Conservation (phyloP, 2,888 invertebrate species). For the Augiades crinisus region DNA sequence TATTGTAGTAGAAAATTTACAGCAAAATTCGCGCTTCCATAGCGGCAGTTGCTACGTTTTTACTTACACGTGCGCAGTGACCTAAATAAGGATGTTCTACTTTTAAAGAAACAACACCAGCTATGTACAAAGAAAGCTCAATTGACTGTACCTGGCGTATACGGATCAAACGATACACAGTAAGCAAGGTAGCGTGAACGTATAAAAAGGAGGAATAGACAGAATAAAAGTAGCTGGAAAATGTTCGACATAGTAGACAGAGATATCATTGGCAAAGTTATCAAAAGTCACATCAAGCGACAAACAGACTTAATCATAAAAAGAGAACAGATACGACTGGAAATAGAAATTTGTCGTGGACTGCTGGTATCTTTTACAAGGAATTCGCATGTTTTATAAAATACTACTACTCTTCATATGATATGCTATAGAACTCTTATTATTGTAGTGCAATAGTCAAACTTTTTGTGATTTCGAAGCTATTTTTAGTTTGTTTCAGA, state of each 20-base stretch:
- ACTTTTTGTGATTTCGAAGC: no score
- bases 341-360: not conserved
- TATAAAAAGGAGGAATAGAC: slow-evolving; percentile 5
- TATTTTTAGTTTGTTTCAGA: no score
- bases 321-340: not conserved
- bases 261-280: slow-evolving; percentile 10
- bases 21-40: not conserved
- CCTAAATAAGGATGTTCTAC: slow-evolving; percentile 21
- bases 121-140: slow-evolving; percentile 9
- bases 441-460: no score
- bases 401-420: no score
- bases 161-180: slow-evolving; percentile 18
- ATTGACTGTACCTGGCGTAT: slow-evolving; percentile 11
- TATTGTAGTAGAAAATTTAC: not conserved
- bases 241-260: slow-evolving; percentile 7
- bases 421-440: no score
- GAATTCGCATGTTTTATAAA: not conserved
- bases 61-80: slow-evolving; percentile 1
- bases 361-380: not conserved
- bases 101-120: slow-evolving; percentile 14
- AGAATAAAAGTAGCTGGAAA: slow-evolving; percentile 3
- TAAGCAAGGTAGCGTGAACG: slow-evolving; percentile 6
- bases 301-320: slow-evolving; percentile 3
- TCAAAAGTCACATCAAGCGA: slow-evolving; percentile 17
- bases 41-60: not conserved